These are phyloP conservation scores for Tangara arthus DNA, from an alignment of 2,797 vertebrate species.

Conservation along the genomic window DNA sequence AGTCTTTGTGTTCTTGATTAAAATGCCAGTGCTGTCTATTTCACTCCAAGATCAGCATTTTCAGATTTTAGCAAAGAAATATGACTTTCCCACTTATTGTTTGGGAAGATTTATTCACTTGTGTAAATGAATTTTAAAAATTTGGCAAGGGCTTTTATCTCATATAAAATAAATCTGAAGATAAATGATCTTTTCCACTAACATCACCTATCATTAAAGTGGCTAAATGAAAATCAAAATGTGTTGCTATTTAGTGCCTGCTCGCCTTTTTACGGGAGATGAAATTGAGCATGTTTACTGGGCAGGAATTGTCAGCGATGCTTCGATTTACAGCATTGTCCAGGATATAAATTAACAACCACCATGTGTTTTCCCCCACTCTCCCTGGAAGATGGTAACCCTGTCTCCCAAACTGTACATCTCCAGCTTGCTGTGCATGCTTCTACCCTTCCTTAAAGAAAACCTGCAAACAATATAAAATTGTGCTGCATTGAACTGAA, in stretches of 20 bases:
- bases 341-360: slow-evolving; percentile 14
- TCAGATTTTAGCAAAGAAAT: slow-evolving; percentile 61
- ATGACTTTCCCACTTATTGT: slow-evolving; percentile 63
- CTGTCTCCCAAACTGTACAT: not conserved
- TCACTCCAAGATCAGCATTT: slow-evolving; percentile 62
- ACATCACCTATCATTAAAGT: slow-evolving; percentile 67
- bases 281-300: slow-evolving; percentile 62
- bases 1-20: slow-evolving; percentile 45
- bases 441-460: slow-evolving; percentile 7
- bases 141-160: slow-evolving; percentile 56
- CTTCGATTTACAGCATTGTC: slow-evolving; percentile 42
- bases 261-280: slow-evolving; percentile 25
- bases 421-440: not conserved
- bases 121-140: slow-evolving; percentile 65
- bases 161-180: slow-evolving; percentile 51
- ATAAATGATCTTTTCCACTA: slow-evolving; percentile 60
- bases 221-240: slow-evolving; percentile 70
- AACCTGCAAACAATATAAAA: slow-evolving; percentile 37
- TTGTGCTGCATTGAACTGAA: not conserved
- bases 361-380: not conserved
- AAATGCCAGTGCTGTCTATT: slow-evolving; percentile 40
- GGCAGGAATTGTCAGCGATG: slow-evolving; percentile 48
- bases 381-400: not conserved
- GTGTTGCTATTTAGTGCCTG: slow-evolving; percentile 56
- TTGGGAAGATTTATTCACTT: slow-evolving; percentile 68